These are phyloP conservation scores for Theocolax elegans DNA, from an alignment of 1,140 invertebrate species.

Conservation along the genomic window DNA sequence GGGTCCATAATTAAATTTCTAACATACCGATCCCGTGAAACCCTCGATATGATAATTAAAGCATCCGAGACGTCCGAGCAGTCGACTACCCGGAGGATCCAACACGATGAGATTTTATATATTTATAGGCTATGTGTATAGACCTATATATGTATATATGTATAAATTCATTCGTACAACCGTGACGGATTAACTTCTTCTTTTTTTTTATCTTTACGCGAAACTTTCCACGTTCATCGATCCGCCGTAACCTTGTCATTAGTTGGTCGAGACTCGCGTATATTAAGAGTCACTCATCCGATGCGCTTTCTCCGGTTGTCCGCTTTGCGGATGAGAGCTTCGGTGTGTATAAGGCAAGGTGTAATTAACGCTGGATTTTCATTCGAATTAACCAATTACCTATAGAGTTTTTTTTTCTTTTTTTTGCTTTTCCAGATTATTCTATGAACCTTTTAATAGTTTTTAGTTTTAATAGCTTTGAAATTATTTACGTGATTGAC, in stretches of 20 bases:
- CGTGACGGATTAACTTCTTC: neutral
- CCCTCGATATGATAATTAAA: slow-evolving; percentile 23
- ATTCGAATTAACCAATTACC: too few species aligned
- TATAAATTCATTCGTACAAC: neutral
- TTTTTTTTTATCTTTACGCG: neutral
- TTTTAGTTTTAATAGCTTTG: too few species aligned
- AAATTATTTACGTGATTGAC: too few species aligned
- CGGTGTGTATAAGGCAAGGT: neutral
- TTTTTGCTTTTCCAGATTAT: too few species aligned
- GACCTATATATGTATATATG: too few species aligned
- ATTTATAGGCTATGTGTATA: neutral
- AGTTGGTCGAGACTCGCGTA: neutral
- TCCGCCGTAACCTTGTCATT: neutral
- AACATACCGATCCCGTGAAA: neutral
- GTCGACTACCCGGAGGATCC: neutral
- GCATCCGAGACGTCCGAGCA: neutral
- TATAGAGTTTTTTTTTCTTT: too few species aligned
- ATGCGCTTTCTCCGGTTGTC: neutral
- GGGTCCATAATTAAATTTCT: slow-evolving; percentile 18
- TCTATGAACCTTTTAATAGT: too few species aligned
- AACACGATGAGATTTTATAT: neutral
- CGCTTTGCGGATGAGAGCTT: neutral
- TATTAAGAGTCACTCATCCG: slow-evolving; percentile 10
- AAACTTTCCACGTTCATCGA: slow-evolving; percentile 16
- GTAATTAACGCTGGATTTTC: slow-evolving; percentile 16